Evolutionary conservation across 2,888 invertebrate genomes (phyloP).

Genomic region (Phalera bucephala): DNA sequence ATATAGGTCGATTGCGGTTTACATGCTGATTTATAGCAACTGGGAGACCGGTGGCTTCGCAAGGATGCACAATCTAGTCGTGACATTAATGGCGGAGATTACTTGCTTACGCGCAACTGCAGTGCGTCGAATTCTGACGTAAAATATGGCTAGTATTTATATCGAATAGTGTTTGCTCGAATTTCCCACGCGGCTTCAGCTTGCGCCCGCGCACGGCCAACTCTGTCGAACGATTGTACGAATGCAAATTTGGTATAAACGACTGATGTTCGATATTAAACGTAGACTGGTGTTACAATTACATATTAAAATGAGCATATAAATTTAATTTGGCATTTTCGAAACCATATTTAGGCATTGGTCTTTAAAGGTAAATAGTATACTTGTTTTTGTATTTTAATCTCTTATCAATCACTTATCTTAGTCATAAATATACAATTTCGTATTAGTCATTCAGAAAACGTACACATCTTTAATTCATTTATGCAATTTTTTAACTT

Average conservation of each 20-base stretch:
- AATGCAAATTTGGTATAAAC: slow-evolving; percentile 26
- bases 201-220: slow-evolving; percentile 11
- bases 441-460: too few relatives aligned
- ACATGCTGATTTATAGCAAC: slow-evolving; percentile 44
- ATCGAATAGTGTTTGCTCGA: slow-evolving; percentile 44
- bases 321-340: background rate
- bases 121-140: slow-evolving; percentile 64
- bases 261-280: slow-evolving; percentile 19
- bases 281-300: slow-evolving; percentile 9
- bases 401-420: too few relatives aligned
- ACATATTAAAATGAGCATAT: background rate
- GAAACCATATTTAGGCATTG: background rate
- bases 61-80: slow-evolving; percentile 75
- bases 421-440: too few relatives aligned
- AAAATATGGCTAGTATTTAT: slow-evolving; percentile 60
- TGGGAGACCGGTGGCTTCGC: slow-evolving; percentile 42
- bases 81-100: slow-evolving; percentile 60
- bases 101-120: slow-evolving; percentile 53
- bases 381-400: too few relatives aligned
- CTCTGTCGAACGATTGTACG: slow-evolving; percentile 18
- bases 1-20: slow-evolving; percentile 44
- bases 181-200: slow-evolving; percentile 66
- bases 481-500: slow-evolving; percentile 7
- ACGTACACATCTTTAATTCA: too few relatives aligned
- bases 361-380: too few relatives aligned